These are phyloP conservation scores for Brachypterus glaber DNA, from an alignment of 2,888 invertebrate genomes.

Conservation along the genomic window DNA sequence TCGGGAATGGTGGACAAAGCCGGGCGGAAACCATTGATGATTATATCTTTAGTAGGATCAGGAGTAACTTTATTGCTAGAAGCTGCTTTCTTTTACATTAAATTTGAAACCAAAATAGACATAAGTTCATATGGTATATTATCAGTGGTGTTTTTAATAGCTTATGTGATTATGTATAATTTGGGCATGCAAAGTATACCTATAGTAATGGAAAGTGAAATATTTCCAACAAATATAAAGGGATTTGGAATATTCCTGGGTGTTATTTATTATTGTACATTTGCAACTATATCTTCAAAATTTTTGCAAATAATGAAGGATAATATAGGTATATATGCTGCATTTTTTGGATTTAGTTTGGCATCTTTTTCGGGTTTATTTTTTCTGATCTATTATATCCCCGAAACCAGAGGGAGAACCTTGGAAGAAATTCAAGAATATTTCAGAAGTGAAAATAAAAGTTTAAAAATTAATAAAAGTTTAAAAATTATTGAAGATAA, in stretches of 20 bases:
- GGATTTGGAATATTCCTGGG: neutral
- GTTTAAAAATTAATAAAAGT: too few species aligned
- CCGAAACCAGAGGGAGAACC: neutral
- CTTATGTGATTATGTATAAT: neutral
- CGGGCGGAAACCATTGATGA: neutral
- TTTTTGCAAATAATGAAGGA: neutral
- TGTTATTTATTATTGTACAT: neutral
- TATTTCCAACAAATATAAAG: neutral
- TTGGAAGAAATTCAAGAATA: slow-evolving; percentile 1
- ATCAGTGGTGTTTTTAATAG: neutral
- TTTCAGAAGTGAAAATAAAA: neutral
- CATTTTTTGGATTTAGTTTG: neutral
- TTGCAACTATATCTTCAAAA: neutral
- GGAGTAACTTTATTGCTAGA: neutral
- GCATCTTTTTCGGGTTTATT: neutral
- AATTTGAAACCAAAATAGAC: neutral
- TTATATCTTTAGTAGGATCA: neutral
- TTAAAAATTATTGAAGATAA: slow-evolving; percentile 24
- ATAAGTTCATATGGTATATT: neutral
- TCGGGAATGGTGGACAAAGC: neutral
- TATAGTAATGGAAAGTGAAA: neutral
- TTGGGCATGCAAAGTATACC: neutral
- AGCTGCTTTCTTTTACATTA: neutral
- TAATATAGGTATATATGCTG: neutral
- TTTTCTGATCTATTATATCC: neutral